Evolutionary conservation across 2,888 invertebrate species (phyloP).

Genomic region (Hypena proboscidalis): DNA sequence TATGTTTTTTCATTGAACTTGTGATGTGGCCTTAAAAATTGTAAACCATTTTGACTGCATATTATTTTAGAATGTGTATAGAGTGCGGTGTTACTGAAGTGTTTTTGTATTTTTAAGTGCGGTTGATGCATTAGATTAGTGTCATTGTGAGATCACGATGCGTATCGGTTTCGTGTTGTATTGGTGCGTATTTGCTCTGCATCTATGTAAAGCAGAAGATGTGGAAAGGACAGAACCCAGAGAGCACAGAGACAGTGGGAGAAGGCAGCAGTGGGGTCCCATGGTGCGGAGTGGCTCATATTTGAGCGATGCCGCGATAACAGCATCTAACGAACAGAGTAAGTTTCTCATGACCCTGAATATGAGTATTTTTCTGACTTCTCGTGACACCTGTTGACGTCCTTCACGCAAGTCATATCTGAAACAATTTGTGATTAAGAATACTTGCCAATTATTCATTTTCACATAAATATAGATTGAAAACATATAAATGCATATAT

Average conservation of each 20-base stretch:
- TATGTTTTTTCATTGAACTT: constrained; percentile 67
- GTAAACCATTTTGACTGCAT: constrained; percentile 52
- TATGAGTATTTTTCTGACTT: constrained; percentile 51
- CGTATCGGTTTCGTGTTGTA: constrained; percentile 81
- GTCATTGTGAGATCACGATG: constrained; percentile 81
- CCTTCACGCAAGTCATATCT: constrained; percentile 52
- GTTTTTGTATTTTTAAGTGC: constrained; percentile 64
- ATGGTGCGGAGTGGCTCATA: constrained; percentile 69
- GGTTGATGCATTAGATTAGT: constrained; percentile 72
- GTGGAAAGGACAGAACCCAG: constrained; percentile 76
- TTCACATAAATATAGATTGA: constrained; percentile 19
- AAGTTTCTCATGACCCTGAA: constrained; percentile 65
- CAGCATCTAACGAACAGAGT: constrained; percentile 78
- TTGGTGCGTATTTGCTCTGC: constrained; percentile 82
- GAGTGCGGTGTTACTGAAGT: constrained; percentile 64
- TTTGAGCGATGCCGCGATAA: constrained; percentile 61
- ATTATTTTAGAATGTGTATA: constrained; percentile 77
- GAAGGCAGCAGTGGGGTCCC: constrained; percentile 77
- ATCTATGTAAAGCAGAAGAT: constrained; percentile 79
- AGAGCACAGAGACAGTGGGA: constrained; percentile 70
- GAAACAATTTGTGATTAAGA: constrained; percentile 42
- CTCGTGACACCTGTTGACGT: constrained; percentile 72
- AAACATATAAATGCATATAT: constrained; percentile 13
- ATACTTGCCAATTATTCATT: constrained; percentile 42
- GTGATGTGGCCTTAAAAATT: constrained; percentile 72